Evolutionary conservation across 2,113 vertebrate genomes (phyloP), one percentile per base, ranked within the genome.

Genomic region (Romanogobio albipinnatus): DNA sequence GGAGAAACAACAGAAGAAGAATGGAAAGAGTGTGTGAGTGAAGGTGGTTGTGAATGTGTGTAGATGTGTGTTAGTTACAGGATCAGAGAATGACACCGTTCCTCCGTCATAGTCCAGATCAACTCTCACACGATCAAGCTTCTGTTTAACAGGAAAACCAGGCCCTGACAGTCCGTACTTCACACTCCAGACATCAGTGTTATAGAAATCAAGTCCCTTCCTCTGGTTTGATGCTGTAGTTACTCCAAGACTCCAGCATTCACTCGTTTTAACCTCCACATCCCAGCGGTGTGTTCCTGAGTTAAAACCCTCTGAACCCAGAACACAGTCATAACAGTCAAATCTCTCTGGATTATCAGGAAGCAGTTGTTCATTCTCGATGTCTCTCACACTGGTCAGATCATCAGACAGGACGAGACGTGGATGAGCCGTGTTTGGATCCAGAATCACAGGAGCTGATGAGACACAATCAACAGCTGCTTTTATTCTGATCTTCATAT

Each of bases 81-180:
- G 61, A 64, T 64, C 61, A 64, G 61, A 64, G 61, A 64, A 64
- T 15, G 26, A 64, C 26, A 64, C 2, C 2, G 13, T 64, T 64
- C 61, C 26, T 64, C 26, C 3, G 26, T 64, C 61, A 15, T 64
- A 64, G 61, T 64, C 61, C 5, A 64, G 61, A 64, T 33, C 0
- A 0, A 64, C 61, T 64, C 26, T 64, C 61, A 33, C 26, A 64
- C 1, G 26, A 0, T 64, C 61, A 15, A 29, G 13, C 0, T 64
- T 3, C 26, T 64, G 26, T 64, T 64, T 15, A 15, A 64, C 61
- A 29, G 0, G 24, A 29, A 62, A 61, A 7, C 58, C 9, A 24
- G 2, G 4, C 1, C 3, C n/a, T n/a, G 0, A 17, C 9, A 61
- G 1, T 10, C 1, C 1, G 2, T 24, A 61, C n/a, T 1, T 0